Percentiles rank a stretch among this genome's conserved stretches.
These are phyloP conservation scores for Diadophis punctatus DNA, from an alignment of 2,113 vertebrate species.

Conservation along the genomic window DNA sequence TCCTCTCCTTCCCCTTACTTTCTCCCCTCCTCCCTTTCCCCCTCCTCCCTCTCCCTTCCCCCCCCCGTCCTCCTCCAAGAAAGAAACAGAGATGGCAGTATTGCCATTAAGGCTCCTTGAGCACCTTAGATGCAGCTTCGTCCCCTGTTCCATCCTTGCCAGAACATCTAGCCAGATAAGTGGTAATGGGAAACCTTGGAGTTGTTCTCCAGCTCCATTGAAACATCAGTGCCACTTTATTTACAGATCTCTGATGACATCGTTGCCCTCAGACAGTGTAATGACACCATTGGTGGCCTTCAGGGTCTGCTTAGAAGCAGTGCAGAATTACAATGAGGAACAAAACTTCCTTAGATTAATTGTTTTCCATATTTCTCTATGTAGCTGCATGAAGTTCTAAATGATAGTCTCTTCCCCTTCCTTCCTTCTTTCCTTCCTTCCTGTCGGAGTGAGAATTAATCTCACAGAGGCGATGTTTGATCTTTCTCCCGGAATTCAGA, in stretches of 20 bases:
- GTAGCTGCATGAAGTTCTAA: constrained; percentile 1
- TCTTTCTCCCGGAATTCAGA: too few relatives aligned
- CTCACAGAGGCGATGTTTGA: too few relatives aligned
- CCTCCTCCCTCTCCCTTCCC: too few relatives aligned
- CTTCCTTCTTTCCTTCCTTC: too few relatives aligned
- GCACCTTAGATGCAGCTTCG: not conserved
- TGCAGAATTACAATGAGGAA: not conserved
- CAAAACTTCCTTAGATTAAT: not conserved
- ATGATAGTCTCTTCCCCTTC: not conserved
- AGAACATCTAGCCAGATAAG: not conserved
- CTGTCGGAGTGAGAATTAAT: too few relatives aligned
- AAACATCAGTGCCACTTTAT: not conserved
- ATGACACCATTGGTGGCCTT: not conserved
- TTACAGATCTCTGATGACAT: not conserved
- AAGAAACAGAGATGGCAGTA: not conserved
- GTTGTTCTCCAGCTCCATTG: not conserved
- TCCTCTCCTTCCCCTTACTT: too few relatives aligned
- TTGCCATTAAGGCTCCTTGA: not conserved
- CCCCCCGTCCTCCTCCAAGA: not conserved
- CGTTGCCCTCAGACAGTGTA: not conserved
- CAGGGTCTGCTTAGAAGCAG: not conserved
- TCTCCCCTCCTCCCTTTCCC: too few relatives aligned
- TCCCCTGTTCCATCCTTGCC: not conserved
- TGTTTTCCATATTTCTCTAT: not conserved
- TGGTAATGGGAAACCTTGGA: not conserved